Evolutionary conservation across 2,888 invertebrate species (phyloP), one percentile per base, ranked within the genome.

Genomic region (Caenorhabditis sp.): DNA sequence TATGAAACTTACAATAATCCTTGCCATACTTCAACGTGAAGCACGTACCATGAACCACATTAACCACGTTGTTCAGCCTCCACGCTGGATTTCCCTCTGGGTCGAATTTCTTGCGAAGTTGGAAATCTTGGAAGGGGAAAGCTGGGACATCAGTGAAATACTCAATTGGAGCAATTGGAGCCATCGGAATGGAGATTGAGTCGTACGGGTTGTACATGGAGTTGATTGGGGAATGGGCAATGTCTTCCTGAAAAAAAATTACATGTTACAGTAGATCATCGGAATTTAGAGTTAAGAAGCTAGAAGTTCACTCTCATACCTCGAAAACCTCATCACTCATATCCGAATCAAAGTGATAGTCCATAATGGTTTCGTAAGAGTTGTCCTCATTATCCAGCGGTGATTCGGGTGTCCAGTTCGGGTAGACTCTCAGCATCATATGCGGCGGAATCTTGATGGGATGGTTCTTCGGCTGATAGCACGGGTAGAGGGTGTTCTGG

Each of bases 321-420:
- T 77, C 69, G 40, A 79, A 79, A 13, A 71, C 80, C 13, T 72
- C 80, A 61, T 81, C 81, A 28, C 76, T 76, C 58, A 70, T 18
- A 18, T 70, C 70, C 20, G 76, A 70, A 1, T 65, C 65, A 32
- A 32, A 26, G 3, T 22, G 55, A 35, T 67, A 81, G 32, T 81
- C 81, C 18, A 70, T 24, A 37, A 81, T 81, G 6, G 76, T 69
- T 22, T 76, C 81, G 40, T 81, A 81, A 0, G 64, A 28, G 37
- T 81, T 64, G 6, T 81, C 81, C 15, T 69, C 62, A 0, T 26
- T 13, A 1, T 18, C 18, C n/a, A 9, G 20, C 4, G 69, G 44
- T 13, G 28, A n/a, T 4, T 69, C 69, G 2, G 32, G 11, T 15
- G 35, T 11, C 13, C 32, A 50, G 37, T 61, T 35, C 35, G 50